phyloP scores from a whole-genome alignment of 2,113 vertebrate species.

The Chiloscyllium plagiosum region DNA sequence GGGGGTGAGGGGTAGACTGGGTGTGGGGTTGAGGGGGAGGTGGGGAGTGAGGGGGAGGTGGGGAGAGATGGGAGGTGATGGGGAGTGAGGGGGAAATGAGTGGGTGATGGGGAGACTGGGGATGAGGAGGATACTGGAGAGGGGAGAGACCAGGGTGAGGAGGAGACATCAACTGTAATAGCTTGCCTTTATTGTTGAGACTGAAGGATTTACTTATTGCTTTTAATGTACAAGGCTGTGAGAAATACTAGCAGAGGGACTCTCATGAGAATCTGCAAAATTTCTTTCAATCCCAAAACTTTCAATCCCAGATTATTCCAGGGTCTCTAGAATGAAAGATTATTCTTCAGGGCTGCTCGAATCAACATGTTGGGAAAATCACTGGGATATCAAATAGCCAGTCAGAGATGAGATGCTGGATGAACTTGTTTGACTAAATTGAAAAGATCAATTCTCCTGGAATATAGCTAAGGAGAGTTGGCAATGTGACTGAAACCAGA shows the following conservation, averaged over 20 bases:
- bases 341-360: background rate
- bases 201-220: background rate
- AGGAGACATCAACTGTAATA: background rate
- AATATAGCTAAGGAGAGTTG: background rate
- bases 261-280: background rate
- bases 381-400: background rate
- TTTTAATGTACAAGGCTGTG: background rate
- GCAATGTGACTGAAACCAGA: background rate
- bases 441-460: background rate
- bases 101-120: too few species aligned
- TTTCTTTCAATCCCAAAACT: background rate
- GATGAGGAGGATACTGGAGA: too few species aligned
- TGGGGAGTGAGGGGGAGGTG: too few species aligned
- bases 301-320: background rate
- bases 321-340: background rate
- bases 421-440: background rate
- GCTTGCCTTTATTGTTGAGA: background rate
- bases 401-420: too few species aligned
- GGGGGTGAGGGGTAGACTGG: too few species aligned
- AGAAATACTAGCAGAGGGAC: background rate
- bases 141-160: too few species aligned
- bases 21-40: too few species aligned
- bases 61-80: too few species aligned
- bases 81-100: too few species aligned
- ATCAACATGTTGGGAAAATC: background rate